Evolutionary conservation across 2,113 vertebrate genomes (phyloP).

Genomic region (Malurus melanocephalus): DNA sequence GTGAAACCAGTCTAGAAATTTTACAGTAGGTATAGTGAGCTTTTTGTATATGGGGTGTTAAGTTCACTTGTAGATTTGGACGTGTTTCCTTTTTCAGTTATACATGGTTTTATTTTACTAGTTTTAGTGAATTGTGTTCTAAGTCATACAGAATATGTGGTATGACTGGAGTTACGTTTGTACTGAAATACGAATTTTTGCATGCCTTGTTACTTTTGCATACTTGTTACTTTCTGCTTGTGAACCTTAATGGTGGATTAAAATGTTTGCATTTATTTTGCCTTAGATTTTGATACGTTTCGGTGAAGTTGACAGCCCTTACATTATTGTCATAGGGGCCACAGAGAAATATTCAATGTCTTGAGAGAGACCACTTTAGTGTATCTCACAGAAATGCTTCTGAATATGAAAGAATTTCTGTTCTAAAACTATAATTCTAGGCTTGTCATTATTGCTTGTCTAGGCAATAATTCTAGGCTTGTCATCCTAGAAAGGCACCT

Average conservation of each 20-base stretch:
- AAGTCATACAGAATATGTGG: background rate
- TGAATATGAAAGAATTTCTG: slow-evolving; percentile 38
- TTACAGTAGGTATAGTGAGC: background rate
- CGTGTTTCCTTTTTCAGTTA: background rate
- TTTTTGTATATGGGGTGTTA: background rate
- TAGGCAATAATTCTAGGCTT: slow-evolving; percentile 43
- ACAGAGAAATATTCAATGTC: background rate
- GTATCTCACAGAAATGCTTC: slow-evolving; percentile 12
- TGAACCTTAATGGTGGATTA: background rate
- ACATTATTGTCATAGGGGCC: background rate
- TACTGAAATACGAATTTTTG: background rate
- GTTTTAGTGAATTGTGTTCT: background rate
- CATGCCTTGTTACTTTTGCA: background rate
- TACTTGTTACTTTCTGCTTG: background rate
- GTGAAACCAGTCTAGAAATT: background rate
- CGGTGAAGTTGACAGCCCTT: slow-evolving; percentile 15
- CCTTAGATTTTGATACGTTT: slow-evolving; percentile 10
- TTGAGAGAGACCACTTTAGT: slow-evolving; percentile 27
- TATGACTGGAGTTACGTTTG: background rate
- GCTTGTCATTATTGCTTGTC: slow-evolving; percentile 53
- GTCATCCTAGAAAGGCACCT: slow-evolving; percentile 57
- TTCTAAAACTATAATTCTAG: slow-evolving; percentile 57
- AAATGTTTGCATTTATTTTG: slow-evolving; percentile 26
- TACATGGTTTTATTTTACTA: background rate
- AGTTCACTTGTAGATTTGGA: background rate